Percentiles rank a stretch among this genome's conserved stretches.
Conservation (phyloP, 2,113 vertebrate genomes). For the Indri indri region DNA sequence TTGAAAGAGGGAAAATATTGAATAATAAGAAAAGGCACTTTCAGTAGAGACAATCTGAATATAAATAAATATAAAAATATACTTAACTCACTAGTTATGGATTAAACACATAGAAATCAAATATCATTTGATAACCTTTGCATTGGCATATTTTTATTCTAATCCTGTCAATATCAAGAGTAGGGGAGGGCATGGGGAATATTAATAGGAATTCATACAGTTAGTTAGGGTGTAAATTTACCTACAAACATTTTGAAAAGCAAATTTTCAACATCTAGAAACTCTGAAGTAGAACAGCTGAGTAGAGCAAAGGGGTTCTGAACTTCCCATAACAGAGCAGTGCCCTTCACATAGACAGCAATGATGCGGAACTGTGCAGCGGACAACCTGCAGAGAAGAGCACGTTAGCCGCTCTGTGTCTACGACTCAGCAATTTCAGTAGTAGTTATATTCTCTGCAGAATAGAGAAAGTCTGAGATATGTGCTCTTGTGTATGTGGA, state of each 20-base stretch:
- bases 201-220: too few relatives aligned
- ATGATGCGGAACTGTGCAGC: not conserved
- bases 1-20: not conserved
- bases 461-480: not conserved
- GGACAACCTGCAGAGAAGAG: not conserved
- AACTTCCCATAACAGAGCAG: not conserved
- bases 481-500: not conserved
- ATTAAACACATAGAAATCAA: not conserved
- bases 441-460: not conserved
- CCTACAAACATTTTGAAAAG: not conserved
- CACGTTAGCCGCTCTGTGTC: fast-evolving
- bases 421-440: not conserved
- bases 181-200: too few relatives aligned
- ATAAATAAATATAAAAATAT: not conserved
- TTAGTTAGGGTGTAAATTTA: not conserved
- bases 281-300: not conserved
- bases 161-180: not conserved
- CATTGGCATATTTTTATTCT: not conserved
- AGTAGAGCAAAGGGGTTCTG: not conserved
- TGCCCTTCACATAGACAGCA: not conserved
- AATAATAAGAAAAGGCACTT: not conserved
- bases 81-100: not conserved
- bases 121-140: not conserved
- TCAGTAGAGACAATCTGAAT: not conserved
- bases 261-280: not conserved